Base-by-base conservation (phyloP, 2,888 invertebrate species). In the Autographa gamma region DNA sequence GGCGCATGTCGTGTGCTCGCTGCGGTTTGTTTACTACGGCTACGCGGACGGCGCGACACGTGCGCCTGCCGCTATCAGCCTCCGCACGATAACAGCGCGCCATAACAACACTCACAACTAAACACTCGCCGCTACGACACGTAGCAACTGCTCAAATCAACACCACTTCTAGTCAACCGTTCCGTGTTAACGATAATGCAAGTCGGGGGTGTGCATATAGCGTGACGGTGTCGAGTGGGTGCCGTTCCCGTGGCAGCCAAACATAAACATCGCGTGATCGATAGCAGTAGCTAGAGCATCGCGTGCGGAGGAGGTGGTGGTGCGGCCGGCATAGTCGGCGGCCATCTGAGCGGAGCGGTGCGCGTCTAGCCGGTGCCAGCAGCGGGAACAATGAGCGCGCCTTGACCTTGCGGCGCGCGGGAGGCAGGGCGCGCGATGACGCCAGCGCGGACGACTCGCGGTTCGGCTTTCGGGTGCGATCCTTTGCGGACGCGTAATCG, bases 391-490 rank as follows among this genome's bases (percentile, higher is more conserved):
- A 93, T 93, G 90, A 93, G 92, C 86, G 87, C 91, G 94, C 94
- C 95, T 94, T 95, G 95, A 95, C 95, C 95, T 95, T 95, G 95
- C 90, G 90, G 90, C 86, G 93, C 87, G 91, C 90, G 93, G 92
- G 90, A 93, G 94, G 92, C 90, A 90, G 92, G 91, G 90, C 88
- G 91, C 85, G 88, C 90, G 94, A 92, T 95, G 95, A 95, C 95
- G 95, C 91, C 94, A 93, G 90, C 93, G 92, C 93, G 94, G 92
- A 89, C 94, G 92, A 90, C 88, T 89, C 91, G 92, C 92, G 89
- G 88, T 90, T 93, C 90, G 94, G 95, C 95, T 95, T 95, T 95
- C 95, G 95, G 95, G 94, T 93, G 94, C 94, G 94, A 95, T 95
- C 95, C 95, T 94, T 92, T 92, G 93, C 89, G 93, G 92, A 92